phyloP scores from a whole-genome alignment of 2,888 invertebrate genomes.

The Mesochorus sp. region DNA sequence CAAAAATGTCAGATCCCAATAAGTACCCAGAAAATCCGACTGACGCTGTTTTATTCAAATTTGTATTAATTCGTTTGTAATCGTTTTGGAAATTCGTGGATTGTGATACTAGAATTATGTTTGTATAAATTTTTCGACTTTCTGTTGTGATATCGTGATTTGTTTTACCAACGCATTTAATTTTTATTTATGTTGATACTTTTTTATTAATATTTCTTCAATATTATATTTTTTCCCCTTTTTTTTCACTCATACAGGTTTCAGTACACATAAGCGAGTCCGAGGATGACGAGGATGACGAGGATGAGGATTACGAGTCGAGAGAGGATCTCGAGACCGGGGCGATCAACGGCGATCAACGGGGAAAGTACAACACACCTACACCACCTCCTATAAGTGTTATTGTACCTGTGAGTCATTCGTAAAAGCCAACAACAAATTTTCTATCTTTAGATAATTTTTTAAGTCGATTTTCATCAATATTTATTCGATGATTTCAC shows the following conservation, averaged over 20 bases:
- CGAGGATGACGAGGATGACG: conserved; percentile 93
- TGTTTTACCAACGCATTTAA: too few relatives aligned
- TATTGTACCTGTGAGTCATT: conserved; percentile 76
- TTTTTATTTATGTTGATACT: neutral
- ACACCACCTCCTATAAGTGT: conserved; percentile 75
- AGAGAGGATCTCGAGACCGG: conserved; percentile 85
- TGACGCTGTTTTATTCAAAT: too few relatives aligned
- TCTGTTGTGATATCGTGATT: too few relatives aligned
- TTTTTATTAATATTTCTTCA: neutral
- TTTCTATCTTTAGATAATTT: neutral
- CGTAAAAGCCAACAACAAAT: neutral
- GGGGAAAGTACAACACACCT: conserved; percentile 74
- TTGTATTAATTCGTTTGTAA: too few relatives aligned
- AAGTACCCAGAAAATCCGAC: too few relatives aligned
- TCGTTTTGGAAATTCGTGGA: too few relatives aligned
- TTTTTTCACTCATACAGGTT: conserved; percentile 81
- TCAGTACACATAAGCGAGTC: conserved; percentile 98
- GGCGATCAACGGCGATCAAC: conserved; percentile 69
- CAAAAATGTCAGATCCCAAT: too few relatives aligned
- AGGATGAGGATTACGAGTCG: conserved; percentile 84
- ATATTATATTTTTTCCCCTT: neutral
- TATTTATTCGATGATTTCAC: conserved; percentile 81
- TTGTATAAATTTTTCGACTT: too few relatives aligned
- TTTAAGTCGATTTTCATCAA: neutral
- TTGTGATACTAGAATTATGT: too few relatives aligned